Evolutionary conservation across 2,888 invertebrate genomes (phyloP).

Genomic region (Arenicola marina): DNA sequence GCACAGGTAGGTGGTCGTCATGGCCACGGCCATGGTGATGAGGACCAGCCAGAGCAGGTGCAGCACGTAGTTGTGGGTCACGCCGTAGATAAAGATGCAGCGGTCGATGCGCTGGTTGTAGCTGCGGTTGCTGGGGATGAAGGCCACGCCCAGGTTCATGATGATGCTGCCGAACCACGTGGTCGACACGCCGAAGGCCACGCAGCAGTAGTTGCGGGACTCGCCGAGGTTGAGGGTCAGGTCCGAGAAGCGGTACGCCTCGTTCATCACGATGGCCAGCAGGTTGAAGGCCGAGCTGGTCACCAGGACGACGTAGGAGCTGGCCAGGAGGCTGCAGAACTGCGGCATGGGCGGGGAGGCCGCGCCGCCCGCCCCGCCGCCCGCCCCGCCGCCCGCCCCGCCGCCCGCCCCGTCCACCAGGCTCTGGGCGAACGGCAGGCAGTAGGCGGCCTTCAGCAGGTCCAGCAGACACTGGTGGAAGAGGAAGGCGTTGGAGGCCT

Average conservation of each 20-base stretch:
- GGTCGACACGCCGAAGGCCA: slow-evolving; percentile 88
- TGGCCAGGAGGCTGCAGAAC: slow-evolving; percentile 81
- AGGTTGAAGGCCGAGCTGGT: slow-evolving; percentile 90
- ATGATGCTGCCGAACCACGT: slow-evolving; percentile 92
- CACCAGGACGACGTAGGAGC: slow-evolving; percentile 83
- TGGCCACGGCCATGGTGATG: slow-evolving; percentile 81
- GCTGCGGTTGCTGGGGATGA: slow-evolving; percentile 64
- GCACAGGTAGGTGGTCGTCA: slow-evolving; percentile 81
- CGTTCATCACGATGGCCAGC: slow-evolving; percentile 65
- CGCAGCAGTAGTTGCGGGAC: slow-evolving; percentile 66
- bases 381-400: slow-evolving; percentile 17
- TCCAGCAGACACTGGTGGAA: slow-evolving; percentile 55
- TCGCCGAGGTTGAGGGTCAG: slow-evolving; percentile 30
- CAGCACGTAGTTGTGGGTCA: slow-evolving; percentile 86
- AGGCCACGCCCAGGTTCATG: slow-evolving; percentile 76
- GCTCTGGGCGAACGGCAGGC: slow-evolving; percentile 52
- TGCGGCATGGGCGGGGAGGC: slow-evolving; percentile 36
- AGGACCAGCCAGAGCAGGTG: slow-evolving; percentile 89
- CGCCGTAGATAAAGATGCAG: slow-evolving; percentile 84
- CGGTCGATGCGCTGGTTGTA: slow-evolving; percentile 63
- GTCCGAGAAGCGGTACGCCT: slow-evolving; percentile 53
- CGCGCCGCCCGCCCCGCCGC: slow-evolving; percentile 4
- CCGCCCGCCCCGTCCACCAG: slow-evolving; percentile 28
- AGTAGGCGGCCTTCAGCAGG: slow-evolving; percentile 51
- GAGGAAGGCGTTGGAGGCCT: slow-evolving; percentile 52